These are phyloP conservation scores for Acrossocheilus wenchowensis DNA, from an alignment of 2,797 vertebrate species.

Conservation along the genomic window DNA sequence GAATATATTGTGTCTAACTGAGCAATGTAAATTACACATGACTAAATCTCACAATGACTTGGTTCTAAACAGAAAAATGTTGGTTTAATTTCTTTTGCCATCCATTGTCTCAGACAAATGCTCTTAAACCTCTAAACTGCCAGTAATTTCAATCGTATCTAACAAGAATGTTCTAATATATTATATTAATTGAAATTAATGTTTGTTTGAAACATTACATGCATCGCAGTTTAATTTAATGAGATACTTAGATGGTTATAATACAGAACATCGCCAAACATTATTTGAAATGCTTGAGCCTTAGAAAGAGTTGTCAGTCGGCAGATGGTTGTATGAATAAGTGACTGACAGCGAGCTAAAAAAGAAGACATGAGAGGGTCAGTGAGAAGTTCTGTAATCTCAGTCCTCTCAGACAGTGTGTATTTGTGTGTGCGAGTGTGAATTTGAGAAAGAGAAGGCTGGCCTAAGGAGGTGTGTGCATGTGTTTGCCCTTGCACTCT, in stretches of 20 bases:
- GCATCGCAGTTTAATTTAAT: neutral
- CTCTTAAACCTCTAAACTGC: neutral
- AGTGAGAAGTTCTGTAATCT: slow-evolving; percentile 18
- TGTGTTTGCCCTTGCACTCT: slow-evolving; percentile 23
- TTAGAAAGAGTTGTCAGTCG: slow-evolving; percentile 3
- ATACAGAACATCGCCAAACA: neutral
- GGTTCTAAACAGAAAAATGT: neutral
- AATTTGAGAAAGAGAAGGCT: slow-evolving; percentile 3
- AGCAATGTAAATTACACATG: neutral
- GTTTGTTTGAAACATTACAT: slow-evolving; percentile 11
- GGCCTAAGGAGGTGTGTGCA: slow-evolving; percentile 3
- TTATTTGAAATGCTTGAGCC: neutral
- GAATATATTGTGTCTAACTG: neutral
- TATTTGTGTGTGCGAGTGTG: slow-evolving; percentile 16
- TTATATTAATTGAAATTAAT: neutral
- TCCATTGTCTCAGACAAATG: neutral
- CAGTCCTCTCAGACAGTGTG: neutral
- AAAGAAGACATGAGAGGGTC: slow-evolving; percentile 27
- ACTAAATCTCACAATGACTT: neutral
- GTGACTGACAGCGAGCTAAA: slow-evolving; percentile 20
- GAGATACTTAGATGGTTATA: neutral
- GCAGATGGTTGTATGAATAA: slow-evolving; percentile 16
- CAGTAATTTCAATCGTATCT: neutral
- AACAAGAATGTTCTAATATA: neutral
- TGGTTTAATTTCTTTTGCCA: neutral